Conservation (phyloP, 2,797 vertebrate species). For the Spinus olivaceus region DNA sequence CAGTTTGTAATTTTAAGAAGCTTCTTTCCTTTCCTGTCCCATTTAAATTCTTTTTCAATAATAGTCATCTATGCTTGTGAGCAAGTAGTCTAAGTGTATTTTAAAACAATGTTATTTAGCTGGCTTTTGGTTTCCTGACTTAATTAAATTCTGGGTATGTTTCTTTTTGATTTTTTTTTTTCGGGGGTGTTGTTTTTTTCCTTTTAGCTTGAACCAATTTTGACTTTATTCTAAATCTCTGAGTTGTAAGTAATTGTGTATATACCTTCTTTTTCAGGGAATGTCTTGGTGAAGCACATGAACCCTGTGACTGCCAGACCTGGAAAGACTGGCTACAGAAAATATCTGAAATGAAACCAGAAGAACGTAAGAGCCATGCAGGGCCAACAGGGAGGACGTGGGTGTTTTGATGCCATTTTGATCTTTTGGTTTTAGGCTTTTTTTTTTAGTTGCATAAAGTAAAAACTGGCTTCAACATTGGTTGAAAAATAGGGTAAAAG, state of each 20-base stretch:
- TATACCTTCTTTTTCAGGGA: constrained; percentile 79
- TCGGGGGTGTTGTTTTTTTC: neutral
- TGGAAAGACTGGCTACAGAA: constrained; percentile 98
- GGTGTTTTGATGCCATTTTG: neutral
- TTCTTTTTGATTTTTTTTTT: neutral
- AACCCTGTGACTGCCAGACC: constrained; percentile 95
- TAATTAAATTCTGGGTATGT: neutral
- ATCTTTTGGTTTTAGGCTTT: neutral
- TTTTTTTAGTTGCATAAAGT: neutral
- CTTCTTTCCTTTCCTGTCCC: neutral
- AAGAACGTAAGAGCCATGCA: constrained; percentile 84
- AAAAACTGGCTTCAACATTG: neutral
- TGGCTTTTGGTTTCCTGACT: neutral
- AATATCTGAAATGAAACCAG: constrained; percentile 94
- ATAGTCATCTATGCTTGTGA: neutral
- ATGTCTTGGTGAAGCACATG: constrained; percentile 96
- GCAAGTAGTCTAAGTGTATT: neutral
- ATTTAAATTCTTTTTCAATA: neutral
- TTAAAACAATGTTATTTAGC: neutral
- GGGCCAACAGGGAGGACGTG: rapidly evolving
- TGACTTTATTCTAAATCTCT: neutral
- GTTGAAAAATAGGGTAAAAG: neutral
- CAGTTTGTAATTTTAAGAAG: constrained; percentile 1
- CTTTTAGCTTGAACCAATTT: neutral
- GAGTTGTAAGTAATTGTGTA: neutral